These are phyloP conservation scores for Bedellia somnulentella DNA, from an alignment of 2,888 invertebrate genomes.

Conservation along the genomic window DNA sequence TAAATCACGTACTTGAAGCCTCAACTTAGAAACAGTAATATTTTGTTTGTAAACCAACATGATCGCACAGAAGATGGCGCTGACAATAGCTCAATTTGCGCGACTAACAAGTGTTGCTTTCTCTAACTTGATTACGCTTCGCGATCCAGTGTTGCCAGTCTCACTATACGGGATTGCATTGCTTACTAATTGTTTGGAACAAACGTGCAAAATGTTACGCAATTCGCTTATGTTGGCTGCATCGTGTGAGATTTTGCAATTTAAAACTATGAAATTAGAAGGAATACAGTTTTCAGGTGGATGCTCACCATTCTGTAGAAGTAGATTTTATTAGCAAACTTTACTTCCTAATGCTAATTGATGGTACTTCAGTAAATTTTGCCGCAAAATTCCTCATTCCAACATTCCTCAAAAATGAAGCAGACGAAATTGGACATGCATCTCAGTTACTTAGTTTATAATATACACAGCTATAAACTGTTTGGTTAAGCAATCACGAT, in stretches of 20 bases:
- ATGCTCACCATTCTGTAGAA: not conserved
- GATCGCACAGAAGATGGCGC: slow-evolving; percentile 7
- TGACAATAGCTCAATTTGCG: slow-evolving; percentile 51
- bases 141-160: too few species aligned
- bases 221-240: not conserved
- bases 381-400: too few species aligned
- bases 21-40: too few species aligned
- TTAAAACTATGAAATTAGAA: not conserved
- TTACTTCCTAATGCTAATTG: too few species aligned
- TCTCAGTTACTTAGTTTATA: not conserved
- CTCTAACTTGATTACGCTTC: slow-evolving; percentile 35
- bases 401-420: not conserved
- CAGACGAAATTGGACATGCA: not conserved
- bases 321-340: too few species aligned
- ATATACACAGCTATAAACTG: not conserved
- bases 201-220: not conserved
- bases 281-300: not conserved
- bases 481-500: not conserved
- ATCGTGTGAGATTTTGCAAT: not conserved
- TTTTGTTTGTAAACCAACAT: too few species aligned
- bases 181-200: not conserved
- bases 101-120: slow-evolving; percentile 22
- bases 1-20: too few species aligned
- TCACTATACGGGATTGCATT: not conserved
- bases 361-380: too few species aligned